Evolutionary conservation across 2,888 invertebrate species (phyloP), one percentile per base, ranked within the genome.

Genomic region (Gastracanthus pulcherrimus): DNA sequence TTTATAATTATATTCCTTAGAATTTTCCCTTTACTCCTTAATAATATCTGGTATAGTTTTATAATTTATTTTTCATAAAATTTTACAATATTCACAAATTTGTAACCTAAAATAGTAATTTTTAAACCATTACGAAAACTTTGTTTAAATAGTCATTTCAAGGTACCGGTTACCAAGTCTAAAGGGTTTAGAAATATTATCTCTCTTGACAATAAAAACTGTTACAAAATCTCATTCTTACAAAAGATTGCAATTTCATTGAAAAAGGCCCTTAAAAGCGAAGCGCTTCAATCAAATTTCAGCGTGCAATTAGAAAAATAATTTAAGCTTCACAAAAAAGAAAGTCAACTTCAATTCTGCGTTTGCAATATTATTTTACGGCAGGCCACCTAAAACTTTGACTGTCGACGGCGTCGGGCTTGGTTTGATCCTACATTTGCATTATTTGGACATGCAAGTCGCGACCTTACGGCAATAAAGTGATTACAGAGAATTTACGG

Each of bases 21-120:
- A 81, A 69, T 78, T 29, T 75, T 75, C 31, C 11, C 71, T 66
- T 60, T 71, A 38, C 29, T 55, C 19, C n/a, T 48, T 23, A 75
- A 16, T 60, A 70, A 38, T 77, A 67, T 51, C 64, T 64, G 45
- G 67, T 62, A 71, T 72, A 72, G 19, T 31, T 66, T 78, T 23
- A 26, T 67, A 34, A 66, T 51, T 62, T 66, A 9, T 55, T 38
- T 69, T 19, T 41, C 41, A 36, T 69, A 26, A 64, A 77, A 80
- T 80, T 82, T 79, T 82, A 82, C 82, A 82, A 67, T 82, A 82
- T 80, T 82, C 82, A 82, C 80, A 82, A 77, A 69, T 70, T 71
- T 58, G 41, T 75, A 55, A 72, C n/a, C 55, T 72, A 82, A 75
- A 55, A 77, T 31, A 38, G 4, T 62, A 29, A 64, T 48, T 72